Evolutionary conservation across 2,888 invertebrate genomes (phyloP).

Genomic region (Heteropelma amictum): DNA sequence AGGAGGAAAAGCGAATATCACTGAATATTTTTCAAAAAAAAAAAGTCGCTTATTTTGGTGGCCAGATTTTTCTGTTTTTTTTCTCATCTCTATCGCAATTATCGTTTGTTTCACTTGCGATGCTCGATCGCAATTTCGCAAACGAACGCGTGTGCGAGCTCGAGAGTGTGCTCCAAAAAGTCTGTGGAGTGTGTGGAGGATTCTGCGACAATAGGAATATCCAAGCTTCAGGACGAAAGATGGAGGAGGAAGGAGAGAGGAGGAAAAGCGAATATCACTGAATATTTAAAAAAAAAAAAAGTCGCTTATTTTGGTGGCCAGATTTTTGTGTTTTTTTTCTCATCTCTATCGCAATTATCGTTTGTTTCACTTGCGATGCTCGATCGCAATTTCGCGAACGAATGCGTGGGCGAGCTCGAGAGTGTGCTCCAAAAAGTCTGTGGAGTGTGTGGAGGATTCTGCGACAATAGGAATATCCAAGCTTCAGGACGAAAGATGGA

Average conservation of each 20-base stretch:
- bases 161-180: neutral
- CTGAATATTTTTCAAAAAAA: too few species aligned
- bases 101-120: neutral
- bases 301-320: neutral
- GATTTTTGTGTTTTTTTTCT: neutral
- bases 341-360: neutral
- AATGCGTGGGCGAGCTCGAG: constrained; percentile 6
- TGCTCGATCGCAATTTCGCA: neutral
- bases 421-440: constrained; percentile 9
- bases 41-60: too few species aligned
- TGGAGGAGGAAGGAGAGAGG: neutral
- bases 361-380: neutral
- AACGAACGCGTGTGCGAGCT: neutral
- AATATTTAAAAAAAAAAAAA: too few species aligned
- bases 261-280: too few species aligned
- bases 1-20: too few species aligned
- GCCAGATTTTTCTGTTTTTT: neutral
- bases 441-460: too few species aligned
- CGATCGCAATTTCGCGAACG: neutral
- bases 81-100: neutral
- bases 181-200: constrained; percentile 13
- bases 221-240: constrained; percentile 22
- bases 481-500: too few species aligned
- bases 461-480: too few species aligned
- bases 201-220: constrained; percentile 51